Percentiles rank a stretch among this genome's conserved stretches.
phyloP scores from a whole-genome alignment of 2,797 vertebrate species.

The Diceros bicornis region DNA sequence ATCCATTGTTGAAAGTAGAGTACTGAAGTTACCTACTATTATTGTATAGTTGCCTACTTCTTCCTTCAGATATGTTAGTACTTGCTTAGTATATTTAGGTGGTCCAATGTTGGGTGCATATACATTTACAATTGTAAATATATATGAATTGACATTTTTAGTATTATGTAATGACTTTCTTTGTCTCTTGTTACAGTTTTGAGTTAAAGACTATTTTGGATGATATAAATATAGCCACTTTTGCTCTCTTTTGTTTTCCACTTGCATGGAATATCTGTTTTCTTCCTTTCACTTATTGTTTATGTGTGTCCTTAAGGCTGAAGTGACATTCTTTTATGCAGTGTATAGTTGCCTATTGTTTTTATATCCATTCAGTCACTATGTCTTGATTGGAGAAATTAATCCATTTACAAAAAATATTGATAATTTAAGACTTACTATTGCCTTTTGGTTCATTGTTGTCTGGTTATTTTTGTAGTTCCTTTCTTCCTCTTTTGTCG shows the following conservation, averaged over 20 bases:
- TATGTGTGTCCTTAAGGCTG: neutral
- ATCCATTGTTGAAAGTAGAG: neutral
- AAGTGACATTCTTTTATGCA: neutral
- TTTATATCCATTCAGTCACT: neutral
- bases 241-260: neutral
- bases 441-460: neutral
- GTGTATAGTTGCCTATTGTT: neutral
- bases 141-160: neutral
- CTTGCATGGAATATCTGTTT: neutral
- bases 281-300: neutral
- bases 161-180: neutral
- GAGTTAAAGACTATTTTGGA: neutral
- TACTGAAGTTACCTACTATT: neutral
- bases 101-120: neutral
- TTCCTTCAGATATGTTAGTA: neutral
- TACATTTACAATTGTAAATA: neutral
- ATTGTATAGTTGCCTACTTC: neutral
- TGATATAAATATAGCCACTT: neutral
- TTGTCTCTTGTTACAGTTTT: neutral
- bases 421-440: neutral
- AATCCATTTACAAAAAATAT: neutral
- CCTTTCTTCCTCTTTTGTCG: neutral
- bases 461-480: neutral
- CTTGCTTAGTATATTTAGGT: neutral
- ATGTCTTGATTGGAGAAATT: neutral